A percentile compares a stretch with the other conserved stretches of the same genome.
Evolutionary conservation across 2,113 vertebrate genomes (phyloP).

Genomic region (Podarcis raffonei): DNA sequence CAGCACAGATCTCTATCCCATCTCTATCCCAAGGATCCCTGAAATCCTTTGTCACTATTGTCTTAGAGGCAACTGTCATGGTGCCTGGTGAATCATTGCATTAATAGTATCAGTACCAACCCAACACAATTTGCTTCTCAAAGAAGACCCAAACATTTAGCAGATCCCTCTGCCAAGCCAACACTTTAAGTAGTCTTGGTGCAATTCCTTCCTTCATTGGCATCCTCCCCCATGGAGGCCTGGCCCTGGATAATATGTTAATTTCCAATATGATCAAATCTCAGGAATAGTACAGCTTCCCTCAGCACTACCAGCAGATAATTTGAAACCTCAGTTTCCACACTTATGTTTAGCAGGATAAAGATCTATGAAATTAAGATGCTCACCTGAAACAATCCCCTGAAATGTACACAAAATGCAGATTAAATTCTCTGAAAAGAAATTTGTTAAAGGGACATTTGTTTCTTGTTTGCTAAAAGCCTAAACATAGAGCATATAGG

Average conservation of each 20-base stretch:
- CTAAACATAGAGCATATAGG: background rate
- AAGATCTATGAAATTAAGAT: constrained; percentile 1
- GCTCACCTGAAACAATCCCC: background rate
- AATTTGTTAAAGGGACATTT: constrained; percentile 1
- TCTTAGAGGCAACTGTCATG: background rate
- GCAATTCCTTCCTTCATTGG: background rate
- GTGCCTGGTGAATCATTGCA: background rate
- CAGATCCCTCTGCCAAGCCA: background rate
- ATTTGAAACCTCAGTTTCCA: background rate
- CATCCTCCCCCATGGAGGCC: background rate
- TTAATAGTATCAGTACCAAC: background rate
- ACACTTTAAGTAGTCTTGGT: background rate
- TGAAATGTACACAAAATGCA: background rate
- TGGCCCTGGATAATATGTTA: background rate
- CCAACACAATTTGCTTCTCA: background rate
- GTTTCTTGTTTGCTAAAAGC: constrained; percentile 15
- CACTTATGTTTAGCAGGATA: constrained; percentile 2
- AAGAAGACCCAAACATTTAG: background rate
- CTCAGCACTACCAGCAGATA: constrained; percentile 12
- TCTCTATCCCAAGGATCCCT: background rate
- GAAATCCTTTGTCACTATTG: background rate
- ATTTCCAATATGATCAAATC: background rate
- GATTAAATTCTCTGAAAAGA: accelerated
- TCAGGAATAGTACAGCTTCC: background rate
- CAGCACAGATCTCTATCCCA: background rate